These are phyloP conservation scores for Brachionus koreanus DNA, from an alignment of 1,140 invertebrate species.

Conservation along the genomic window DNA sequence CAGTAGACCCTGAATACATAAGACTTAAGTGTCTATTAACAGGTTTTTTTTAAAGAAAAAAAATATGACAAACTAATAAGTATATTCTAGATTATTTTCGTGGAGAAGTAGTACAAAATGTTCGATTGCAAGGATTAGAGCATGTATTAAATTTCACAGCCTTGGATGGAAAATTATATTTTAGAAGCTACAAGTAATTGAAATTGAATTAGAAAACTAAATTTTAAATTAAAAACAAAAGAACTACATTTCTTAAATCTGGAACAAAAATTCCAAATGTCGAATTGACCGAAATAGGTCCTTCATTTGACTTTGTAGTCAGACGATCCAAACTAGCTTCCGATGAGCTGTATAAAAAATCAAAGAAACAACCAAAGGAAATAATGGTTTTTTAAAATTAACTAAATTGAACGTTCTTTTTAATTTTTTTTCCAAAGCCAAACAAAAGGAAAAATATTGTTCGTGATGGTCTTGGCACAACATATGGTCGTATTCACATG, in stretches of 20 bases:
- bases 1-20: slow-evolving; percentile 70
- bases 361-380: slow-evolving; percentile 77
- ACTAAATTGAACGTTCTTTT: neutral
- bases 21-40: slow-evolving; percentile 79
- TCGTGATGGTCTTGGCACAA: slow-evolving; percentile 78
- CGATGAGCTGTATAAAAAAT: slow-evolving; percentile 80
- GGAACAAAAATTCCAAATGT: slow-evolving; percentile 77
- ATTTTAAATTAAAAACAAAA: slow-evolving; percentile 53
- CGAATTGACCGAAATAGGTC: slow-evolving; percentile 89
- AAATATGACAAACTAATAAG: neutral
- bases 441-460: slow-evolving; percentile 86
- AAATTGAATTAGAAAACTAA: neutral
- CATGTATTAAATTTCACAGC: slow-evolving; percentile 84
- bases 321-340: slow-evolving; percentile 81
- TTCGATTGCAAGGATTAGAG: slow-evolving; percentile 85
- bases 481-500: slow-evolving; percentile 85
- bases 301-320: slow-evolving; percentile 79
- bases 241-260: slow-evolving; percentile 83
- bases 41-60: slow-evolving; percentile 48
- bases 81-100: slow-evolving; percentile 75
- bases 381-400: slow-evolving; percentile 64
- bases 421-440: slow-evolving; percentile 59
- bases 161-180: slow-evolving; percentile 70
- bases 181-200: slow-evolving; percentile 77
- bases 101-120: slow-evolving; percentile 69